Percentiles rank a stretch among this genome's conserved stretches.
Evolutionary conservation across 2,888 invertebrate genomes (phyloP).

Genomic region (Dione vanillae): DNA sequence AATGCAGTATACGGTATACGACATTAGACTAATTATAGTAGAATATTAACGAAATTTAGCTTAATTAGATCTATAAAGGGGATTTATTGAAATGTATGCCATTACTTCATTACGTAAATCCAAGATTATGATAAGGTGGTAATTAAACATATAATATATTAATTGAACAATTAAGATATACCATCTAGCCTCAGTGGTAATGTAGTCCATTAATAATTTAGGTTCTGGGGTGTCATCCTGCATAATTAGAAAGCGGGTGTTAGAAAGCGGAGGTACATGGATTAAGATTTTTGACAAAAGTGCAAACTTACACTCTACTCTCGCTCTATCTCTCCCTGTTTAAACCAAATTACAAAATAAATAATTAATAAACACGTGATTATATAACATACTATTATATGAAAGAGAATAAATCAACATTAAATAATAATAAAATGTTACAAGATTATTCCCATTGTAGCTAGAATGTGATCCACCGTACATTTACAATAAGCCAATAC

Average conservation of each 20-base stretch:
- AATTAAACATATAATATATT: slow-evolving; percentile 37
- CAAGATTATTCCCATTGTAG: neutral
- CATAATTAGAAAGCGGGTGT: no score
- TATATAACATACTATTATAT: no score
- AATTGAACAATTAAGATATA: neutral
- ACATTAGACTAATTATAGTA: slow-evolving; percentile 4
- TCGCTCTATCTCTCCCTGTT: no score
- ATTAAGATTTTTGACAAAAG: neutral
- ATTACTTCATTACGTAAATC: slow-evolving; percentile 33
- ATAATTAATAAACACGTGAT: no score
- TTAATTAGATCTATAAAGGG: slow-evolving; percentile 23
- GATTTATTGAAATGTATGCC: slow-evolving; percentile 34
- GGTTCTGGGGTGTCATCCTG: no score
- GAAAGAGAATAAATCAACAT: neutral
- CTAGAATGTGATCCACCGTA: slow-evolving; percentile 4
- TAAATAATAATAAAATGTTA: slow-evolving; percentile 11
- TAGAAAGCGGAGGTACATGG: no score
- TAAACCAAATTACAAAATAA: no score
- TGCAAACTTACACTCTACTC: neutral
- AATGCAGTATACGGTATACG: neutral
- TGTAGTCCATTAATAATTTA: neutral
- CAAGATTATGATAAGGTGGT: slow-evolving; percentile 34
- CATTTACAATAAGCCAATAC: slow-evolving; percentile 37
- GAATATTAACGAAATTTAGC: slow-evolving; percentile 33
- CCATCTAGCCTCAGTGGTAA: neutral